Base-by-base conservation (phyloP, 2,888 invertebrate species). In the Dorcus parallelipipedus region DNA sequence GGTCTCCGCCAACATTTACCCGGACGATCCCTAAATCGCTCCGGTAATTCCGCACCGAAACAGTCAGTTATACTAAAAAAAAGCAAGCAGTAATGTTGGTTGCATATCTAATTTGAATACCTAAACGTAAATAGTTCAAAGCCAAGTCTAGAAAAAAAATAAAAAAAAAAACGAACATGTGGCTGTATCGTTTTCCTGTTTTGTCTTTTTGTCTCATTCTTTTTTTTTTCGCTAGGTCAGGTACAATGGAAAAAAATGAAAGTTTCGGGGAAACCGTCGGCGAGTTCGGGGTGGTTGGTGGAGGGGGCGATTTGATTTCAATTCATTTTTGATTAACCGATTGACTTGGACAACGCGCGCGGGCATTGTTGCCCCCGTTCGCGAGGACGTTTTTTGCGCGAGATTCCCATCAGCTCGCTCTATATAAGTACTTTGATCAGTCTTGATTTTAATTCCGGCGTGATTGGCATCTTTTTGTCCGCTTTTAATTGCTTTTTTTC, bases 241-340 rank as follows among this genome's bases (percentile, higher is more conserved):
- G 68, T 69, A 66, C 61, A 58, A 61, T 58, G 57, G 58, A 52
- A 66, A 58, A 54, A 60, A 67, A 64, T 59, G 60, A 69, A 69
- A 69, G 67, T 60, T 67, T 59, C 55, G 55, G 47, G 47, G 38
- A 38, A 39, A 54, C 38, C 48, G 52, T 33, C 20, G 33, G 50
- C 17, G 50, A 10, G 58, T 17, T 40, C 26, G 41, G 45, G 42
- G 53, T n/a, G 58, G n/a, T 52, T 43, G 56, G 49, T 20, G 38
- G 63, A 48, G 61, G 58, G 59, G 65, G 63, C 60, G 65, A 64
- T 70, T 70, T 67, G 66, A 70, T 68, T 71, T 65, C 67, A 61
- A 68, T 68, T 62, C 62, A 67, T 69, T 68, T 69, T 69, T 67
- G 66, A 69, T 68, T 67, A 67, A 64, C 64, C 62, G 65, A 67